Conservation (phyloP, 2,113 vertebrate genomes). For the Cebus imitator region DNA sequence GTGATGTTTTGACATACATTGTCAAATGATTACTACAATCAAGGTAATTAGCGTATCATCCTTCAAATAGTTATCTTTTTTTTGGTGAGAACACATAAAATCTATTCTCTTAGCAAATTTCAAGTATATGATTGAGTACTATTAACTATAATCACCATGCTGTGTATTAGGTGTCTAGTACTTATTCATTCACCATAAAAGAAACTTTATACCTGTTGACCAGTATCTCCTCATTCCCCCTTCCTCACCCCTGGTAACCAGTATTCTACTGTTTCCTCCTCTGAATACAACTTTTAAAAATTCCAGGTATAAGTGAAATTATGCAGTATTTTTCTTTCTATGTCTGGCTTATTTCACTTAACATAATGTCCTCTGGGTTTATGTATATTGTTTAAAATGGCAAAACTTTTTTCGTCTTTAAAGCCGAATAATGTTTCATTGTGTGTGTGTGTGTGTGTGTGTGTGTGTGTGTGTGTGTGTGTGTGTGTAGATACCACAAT, state of each 20-base stretch:
- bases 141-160: background rate
- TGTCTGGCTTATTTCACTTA: background rate
- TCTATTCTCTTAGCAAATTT: background rate
- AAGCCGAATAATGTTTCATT: background rate
- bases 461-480: background rate
- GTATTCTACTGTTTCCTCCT: background rate
- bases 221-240: background rate
- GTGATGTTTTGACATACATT: background rate
- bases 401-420: background rate
- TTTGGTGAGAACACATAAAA: background rate
- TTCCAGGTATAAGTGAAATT: background rate
- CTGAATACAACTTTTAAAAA: background rate
- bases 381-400: background rate
- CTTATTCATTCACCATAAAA: background rate
- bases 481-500: background rate
- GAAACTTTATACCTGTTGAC: background rate
- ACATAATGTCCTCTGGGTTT: background rate
- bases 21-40: background rate
- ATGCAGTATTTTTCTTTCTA: background rate
- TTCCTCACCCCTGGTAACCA: background rate
- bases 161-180: background rate
- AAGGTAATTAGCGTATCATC: background rate
- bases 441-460: background rate
- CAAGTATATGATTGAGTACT: background rate
- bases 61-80: background rate